A percentile compares a stretch with the other conserved stretches of the same genome.
Conservation (phyloP, 2,113 vertebrate species). For the Zapornia atra region DNA sequence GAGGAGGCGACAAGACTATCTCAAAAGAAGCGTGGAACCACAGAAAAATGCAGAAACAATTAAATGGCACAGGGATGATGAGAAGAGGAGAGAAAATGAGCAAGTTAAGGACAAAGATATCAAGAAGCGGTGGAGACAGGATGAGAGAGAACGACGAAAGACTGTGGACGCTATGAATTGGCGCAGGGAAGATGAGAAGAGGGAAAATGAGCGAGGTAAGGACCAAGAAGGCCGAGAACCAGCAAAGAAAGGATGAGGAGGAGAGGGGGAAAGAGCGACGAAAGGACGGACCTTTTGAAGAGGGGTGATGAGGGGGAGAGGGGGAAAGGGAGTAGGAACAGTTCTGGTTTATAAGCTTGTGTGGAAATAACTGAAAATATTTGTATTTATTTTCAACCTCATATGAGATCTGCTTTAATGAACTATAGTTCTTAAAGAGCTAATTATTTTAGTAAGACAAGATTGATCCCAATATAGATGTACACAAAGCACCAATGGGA, state of each 20-base stretch:
- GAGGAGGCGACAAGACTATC: constrained; percentile 73
- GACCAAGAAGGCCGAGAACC: constrained; percentile 36
- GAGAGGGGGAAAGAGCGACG: constrained; percentile 2
- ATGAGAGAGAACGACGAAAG: constrained; percentile 71
- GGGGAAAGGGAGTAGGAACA: background rate
- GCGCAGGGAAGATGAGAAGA: constrained; percentile 71
- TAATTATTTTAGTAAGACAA: background rate
- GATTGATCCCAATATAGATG: background rate
- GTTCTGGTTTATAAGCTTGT: background rate
- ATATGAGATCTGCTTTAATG: background rate
- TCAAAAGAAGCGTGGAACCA: constrained; percentile 68
- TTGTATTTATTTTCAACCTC: background rate
- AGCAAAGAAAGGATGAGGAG: constrained; percentile 37
- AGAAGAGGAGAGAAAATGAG: constrained; percentile 74
- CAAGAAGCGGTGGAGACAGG: constrained; percentile 72
- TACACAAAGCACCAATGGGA: background rate
- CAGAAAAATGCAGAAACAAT: constrained; percentile 71
- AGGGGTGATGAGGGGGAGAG: constrained; percentile 34
- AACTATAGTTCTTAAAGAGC: background rate
- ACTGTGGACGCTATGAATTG: constrained; percentile 70
- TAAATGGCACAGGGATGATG: constrained; percentile 71
- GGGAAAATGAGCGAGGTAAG: constrained; percentile 73
- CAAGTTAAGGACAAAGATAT: constrained; percentile 73
- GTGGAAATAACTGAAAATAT: background rate
- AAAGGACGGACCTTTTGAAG: background rate